Evolutionary conservation across 2,113 vertebrate genomes (phyloP), one percentile per base, ranked within the genome.

Genomic region (Pipa parva): DNA sequence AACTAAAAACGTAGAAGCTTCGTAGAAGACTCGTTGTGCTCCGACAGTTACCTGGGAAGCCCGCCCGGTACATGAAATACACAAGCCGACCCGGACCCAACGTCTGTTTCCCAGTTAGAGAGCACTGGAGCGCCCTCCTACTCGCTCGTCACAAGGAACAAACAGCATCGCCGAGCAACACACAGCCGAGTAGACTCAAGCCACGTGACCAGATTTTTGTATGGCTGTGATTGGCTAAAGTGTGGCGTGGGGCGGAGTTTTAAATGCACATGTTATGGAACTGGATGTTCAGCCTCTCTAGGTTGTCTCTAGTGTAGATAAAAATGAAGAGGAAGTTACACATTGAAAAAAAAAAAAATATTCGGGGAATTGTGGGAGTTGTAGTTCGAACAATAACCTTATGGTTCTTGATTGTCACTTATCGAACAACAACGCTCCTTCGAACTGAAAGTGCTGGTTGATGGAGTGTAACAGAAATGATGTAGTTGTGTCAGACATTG

Each of bases 61-160:
- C 10, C n/a, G 21, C 51, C 50, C 24, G 51, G 63, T 17, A 56
- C 36, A 22, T 50, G 18, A 15, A 13, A 7, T 25, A 51, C 45
- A 26, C 42, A 59, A 42, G 27, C n/a, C 64, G 45, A 21, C 31
- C 27, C 63, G n/a, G 36, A 10, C 26, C 24, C 63, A 9, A 37
- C 18, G 42, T 28, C 54, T 67, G 26, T 48, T 48, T 63, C 52
- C 63, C 29, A 36, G 37, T 36, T 37, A 56, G 29, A 64, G 51
- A 46, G 49, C 39, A 68, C 20, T 37, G 45, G 5, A 29, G 37
- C 55, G 45, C 46, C 29, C 64, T 51, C 55, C 56, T 27, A 45
- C 58, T 59, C 64, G 64, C 8, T 25, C 55, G 33, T 28, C 64
- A 68, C 64, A 49, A 49, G 64, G 64, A 55, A 59, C 64, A 67